Base-by-base conservation (phyloP, 2,888 invertebrate species). In the Eledona agricola region DNA sequence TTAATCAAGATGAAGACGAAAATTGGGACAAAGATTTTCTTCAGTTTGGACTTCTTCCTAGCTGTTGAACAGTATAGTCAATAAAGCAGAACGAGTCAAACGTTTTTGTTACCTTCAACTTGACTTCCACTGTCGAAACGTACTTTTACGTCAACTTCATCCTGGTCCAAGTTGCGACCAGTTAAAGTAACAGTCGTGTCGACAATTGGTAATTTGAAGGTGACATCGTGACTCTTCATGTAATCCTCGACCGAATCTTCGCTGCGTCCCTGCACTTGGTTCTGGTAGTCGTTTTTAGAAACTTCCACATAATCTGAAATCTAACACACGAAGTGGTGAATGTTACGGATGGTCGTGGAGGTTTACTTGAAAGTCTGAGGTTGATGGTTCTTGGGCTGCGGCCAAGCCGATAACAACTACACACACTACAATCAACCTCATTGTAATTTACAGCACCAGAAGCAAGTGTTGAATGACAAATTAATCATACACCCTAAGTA, bases 11-110 rank as follows among this genome's bases (percentile, higher is more conserved):
- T 85, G 78, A 92, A 85, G 57, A 89, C 88, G 68, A 91, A 80
- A 70, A 92, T 88, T 55, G 92, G 92, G 65, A 90, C 85, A 70
- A 90, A 84, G 79, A 91, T 86, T 79, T 90, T 91, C 81, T 88
- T 89, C 66, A 92, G 80, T 78, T 90, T 90, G 58, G 87, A 86
- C 72, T 87, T 89, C 71, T 87, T 89, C 67, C 88, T 85, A 43
- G 86, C 79, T 79, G 58, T 9, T n/a, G n/a, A n/a, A 32, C 2
- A 22, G 0, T 23, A 3, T 25, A n/a, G 3, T 9, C 5, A 25
- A 25, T 25, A 7, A 25, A 25, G n/a, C n/a, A n/a, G n/a, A n/a
- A n/a, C n/a, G n/a, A n/a, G n/a, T n/a, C n/a, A n/a, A n/a, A n/a
- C n/a, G n/a, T n/a, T n/a, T n/a, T n/a, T n/a, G n/a, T 28, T 60